Conservation (phyloP, 2,888 invertebrate species). For the Catocala fraxini region DNA sequence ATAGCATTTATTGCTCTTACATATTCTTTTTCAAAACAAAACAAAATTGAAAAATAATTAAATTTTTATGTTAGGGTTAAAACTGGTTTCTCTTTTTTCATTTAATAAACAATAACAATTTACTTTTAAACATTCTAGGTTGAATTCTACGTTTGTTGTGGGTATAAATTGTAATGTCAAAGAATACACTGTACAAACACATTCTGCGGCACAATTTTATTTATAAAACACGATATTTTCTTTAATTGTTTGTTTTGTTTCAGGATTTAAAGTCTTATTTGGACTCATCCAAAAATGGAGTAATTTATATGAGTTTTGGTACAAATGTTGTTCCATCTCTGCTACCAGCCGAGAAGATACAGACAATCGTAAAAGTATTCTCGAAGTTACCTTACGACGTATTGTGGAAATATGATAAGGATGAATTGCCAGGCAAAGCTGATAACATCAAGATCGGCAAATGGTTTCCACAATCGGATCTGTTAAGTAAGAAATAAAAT, state of each 20-base stretch:
- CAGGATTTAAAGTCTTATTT: conserved; percentile 65
- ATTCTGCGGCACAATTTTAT: too few relatives aligned
- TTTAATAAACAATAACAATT: too few relatives aligned
- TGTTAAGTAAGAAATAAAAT: conserved; percentile 22
- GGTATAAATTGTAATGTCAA: too few relatives aligned
- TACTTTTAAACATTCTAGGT: too few relatives aligned
- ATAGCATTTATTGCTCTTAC: too few relatives aligned
- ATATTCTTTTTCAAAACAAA: too few relatives aligned
- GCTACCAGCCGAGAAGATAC: conserved; percentile 55
- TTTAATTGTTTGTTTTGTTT: conserved; percentile 1
- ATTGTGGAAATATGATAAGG: conserved; percentile 71
- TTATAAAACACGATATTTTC: not conserved
- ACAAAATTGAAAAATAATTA: too few relatives aligned
- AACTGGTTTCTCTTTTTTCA: too few relatives aligned
- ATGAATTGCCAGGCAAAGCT: conserved; percentile 50
- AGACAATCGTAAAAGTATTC: conserved; percentile 63
- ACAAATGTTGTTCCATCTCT: conserved; percentile 54
- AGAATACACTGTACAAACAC: too few relatives aligned
- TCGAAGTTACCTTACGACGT: conserved; percentile 67
- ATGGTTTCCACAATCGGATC: conserved; percentile 29
- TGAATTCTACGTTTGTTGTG: too few relatives aligned
- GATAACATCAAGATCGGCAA: conserved; percentile 57
- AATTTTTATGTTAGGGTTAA: too few relatives aligned
- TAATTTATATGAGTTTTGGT: conserved; percentile 69
- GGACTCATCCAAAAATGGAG: conserved; percentile 63